Evolutionary conservation across 2,888 invertebrate species (phyloP).

Genomic region (Smittia sp.): DNA sequence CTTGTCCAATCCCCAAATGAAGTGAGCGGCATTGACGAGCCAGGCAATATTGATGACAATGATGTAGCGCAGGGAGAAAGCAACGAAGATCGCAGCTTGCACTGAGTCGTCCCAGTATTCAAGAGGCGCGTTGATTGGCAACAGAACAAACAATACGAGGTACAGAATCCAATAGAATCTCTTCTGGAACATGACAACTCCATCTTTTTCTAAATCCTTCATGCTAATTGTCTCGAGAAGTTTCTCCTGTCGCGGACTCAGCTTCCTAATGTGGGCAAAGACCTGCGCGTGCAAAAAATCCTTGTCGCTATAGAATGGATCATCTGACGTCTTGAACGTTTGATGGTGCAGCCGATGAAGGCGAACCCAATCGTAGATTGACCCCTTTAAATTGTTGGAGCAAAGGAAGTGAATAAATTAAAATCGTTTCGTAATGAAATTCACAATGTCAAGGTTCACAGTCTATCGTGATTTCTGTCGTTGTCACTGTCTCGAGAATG

Average conservation of each 20-base stretch:
- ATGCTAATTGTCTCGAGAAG: conserved; percentile 69
- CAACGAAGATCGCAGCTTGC: conserved; percentile 60
- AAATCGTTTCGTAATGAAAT: conserved; percentile 1
- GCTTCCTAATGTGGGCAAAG: conserved; percentile 64
- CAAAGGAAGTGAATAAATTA: conserved; percentile 18
- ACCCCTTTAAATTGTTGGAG: conserved; percentile 60
- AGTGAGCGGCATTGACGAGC: conserved; percentile 70
- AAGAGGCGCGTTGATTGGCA: conserved; percentile 73
- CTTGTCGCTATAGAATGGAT: conserved; percentile 74
- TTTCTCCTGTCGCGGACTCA: conserved; percentile 64
- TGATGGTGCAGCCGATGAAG: conserved; percentile 80
- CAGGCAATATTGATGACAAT: conserved; percentile 65
- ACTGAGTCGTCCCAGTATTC: conserved; percentile 76
- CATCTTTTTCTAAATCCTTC: conserved; percentile 74
- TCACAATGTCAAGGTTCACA: conserved; percentile 14
- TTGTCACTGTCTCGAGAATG: not conserved
- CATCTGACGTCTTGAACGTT: conserved; percentile 70
- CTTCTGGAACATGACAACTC: conserved; percentile 77
- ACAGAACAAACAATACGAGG: conserved; percentile 61
- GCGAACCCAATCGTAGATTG: conserved; percentile 80
- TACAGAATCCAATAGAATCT: conserved; percentile 70
- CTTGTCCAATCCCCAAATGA: conserved; percentile 71
- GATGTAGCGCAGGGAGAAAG: conserved; percentile 67
- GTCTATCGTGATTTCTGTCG: not conserved
- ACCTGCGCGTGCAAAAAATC: conserved; percentile 83